Evolutionary conservation across 2,113 vertebrate species (phyloP), one percentile per base, ranked within the genome.

Genomic region (Hydrochoerus hydrochaeris): DNA sequence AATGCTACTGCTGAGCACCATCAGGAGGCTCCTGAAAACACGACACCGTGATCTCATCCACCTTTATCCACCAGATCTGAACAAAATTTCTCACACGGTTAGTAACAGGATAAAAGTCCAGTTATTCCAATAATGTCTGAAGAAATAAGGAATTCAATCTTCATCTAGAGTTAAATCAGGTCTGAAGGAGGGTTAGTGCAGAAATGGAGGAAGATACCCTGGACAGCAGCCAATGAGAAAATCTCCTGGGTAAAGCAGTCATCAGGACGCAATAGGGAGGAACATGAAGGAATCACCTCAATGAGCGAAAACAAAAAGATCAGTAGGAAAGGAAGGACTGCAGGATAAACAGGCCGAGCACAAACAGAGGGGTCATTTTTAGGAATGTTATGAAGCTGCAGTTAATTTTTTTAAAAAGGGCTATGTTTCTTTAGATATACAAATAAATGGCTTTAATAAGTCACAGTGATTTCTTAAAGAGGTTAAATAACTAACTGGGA

Each of bases 381-480:
- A 83, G 54, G 11, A 78, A 86, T 24, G 46, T 44, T 81, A 41
- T 49, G 62, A 80, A 69, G 28, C 38, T 73, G n/a, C 1, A 28
- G 49, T 92, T 63, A 73, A 69, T n/a, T n/a, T 85, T 30, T n/a
- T n/a, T 85, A 63, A 54, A 46, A 26, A 38, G 10, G 9, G 52
- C 54, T 24, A 52, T 41, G 12, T 57, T 60, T 58, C 75, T 32
- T 41, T 13, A 62, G 82, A 91, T 32, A 78, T 32, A 63, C 5
- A 87, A 44, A 60, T 73, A 2, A 90, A 28, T 4, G 87, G 67
- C 58, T 35, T 71, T 49, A 87, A 94, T 22, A 44, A 65, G 83
- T 88, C 38, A 92, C 57, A 80, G 7, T 52, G 71, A 24, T n/a
- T 71, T 95, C 77, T 88, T 88, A 82, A 88, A 86, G 35, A 95